phyloP scores from a whole-genome alignment of 1,140 invertebrate species.

The Hestina assimilis region DNA sequence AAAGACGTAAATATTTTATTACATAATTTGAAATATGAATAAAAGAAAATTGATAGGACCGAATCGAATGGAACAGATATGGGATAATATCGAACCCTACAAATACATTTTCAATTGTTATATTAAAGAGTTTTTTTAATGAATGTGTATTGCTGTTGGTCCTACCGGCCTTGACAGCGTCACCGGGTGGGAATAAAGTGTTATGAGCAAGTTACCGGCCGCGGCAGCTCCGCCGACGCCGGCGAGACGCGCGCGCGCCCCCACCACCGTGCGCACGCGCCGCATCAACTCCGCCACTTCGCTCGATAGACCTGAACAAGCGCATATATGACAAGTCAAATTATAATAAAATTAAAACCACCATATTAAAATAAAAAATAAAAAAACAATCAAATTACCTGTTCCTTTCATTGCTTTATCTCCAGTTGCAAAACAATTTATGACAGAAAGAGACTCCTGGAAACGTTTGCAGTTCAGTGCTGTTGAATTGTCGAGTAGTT shows the following conservation, averaged over 20 bases:
- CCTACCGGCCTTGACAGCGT: too few species aligned
- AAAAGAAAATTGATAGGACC: too few species aligned
- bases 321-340: not conserved
- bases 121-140: too few species aligned
- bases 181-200: too few species aligned
- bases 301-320: constrained; percentile 83
- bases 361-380: not conserved
- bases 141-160: too few species aligned
- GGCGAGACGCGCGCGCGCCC: constrained; percentile 95
- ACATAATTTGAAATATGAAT: too few species aligned
- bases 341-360: too few species aligned
- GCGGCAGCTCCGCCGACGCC: constrained; percentile 69
- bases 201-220: constrained; percentile 43
- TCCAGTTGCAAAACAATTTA: constrained; percentile 94
- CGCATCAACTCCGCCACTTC: constrained; percentile 96
- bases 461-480: constrained; percentile 93
- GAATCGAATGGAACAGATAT: too few species aligned
- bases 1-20: too few species aligned
- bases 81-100: too few species aligned
- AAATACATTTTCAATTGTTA: too few species aligned
- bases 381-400: constrained; percentile 61
- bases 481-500: constrained; percentile 91
- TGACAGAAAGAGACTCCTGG: constrained; percentile 93
- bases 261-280: constrained; percentile 93
- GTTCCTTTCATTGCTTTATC: constrained; percentile 96